phyloP scores from a whole-genome alignment of 2,888 invertebrate species.

The Tiliacea aurago region DNA sequence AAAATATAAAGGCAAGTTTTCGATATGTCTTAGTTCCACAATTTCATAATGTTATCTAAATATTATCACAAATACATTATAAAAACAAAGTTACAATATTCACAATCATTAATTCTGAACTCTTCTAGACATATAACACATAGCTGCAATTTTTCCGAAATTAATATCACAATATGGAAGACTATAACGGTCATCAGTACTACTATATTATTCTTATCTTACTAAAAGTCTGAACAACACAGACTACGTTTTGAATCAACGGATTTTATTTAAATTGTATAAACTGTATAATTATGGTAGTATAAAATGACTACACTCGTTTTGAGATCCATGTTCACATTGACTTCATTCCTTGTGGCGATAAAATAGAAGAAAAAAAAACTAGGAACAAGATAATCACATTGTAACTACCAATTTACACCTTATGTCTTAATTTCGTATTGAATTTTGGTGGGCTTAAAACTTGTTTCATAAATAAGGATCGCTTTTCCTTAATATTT shows the following conservation, averaged over 20 bases:
- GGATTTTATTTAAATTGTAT: constrained; percentile 41
- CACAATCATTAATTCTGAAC: constrained; percentile 21
- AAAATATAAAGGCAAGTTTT: constrained; percentile 68
- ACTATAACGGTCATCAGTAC: constrained; percentile 46
- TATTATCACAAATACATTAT: constrained; percentile 62
- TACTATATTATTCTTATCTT: constrained; percentile 28
- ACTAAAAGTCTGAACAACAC: constrained; percentile 35
- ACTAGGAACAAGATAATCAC: constrained; percentile 63
- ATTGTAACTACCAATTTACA: constrained; percentile 64
- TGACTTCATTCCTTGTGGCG: constrained; percentile 70
- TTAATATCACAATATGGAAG: constrained; percentile 64
- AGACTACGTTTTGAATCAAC: constrained; percentile 41
- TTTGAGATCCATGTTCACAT: constrained; percentile 79
- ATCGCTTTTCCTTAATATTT: constrained; percentile 88
- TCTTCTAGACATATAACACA: constrained; percentile 11
- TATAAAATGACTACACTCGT: constrained; percentile 76
- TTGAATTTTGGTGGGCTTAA: constrained; percentile 90
- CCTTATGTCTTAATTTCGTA: constrained; percentile 84
- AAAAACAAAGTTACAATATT: constrained; percentile 40
- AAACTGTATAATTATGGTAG: constrained; percentile 57
- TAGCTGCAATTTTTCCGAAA: constrained; percentile 28
- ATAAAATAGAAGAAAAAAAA: constrained; percentile 50
- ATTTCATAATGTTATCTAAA: constrained; percentile 46
- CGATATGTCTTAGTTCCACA: constrained; percentile 56
- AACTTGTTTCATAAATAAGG: constrained; percentile 90